Evolutionary conservation across 2,113 vertebrate species (phyloP).

Genomic region (Spilogale gracilis): DNA sequence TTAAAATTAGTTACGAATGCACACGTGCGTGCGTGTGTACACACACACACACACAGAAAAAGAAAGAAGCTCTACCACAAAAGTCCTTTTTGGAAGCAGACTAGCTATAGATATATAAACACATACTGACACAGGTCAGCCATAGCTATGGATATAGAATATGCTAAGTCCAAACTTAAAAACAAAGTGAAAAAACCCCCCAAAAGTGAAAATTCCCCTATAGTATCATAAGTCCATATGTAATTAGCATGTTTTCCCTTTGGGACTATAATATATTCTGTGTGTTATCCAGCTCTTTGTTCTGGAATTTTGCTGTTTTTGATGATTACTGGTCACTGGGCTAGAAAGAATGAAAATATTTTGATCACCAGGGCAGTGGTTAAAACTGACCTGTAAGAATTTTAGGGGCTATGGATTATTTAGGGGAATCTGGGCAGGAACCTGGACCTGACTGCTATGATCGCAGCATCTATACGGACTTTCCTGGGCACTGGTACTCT

Average conservation of each 20-base stretch:
- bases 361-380: neutral
- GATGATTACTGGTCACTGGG: neutral
- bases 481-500: neutral
- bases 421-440: neutral
- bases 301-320: constrained; percentile 46
- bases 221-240: neutral
- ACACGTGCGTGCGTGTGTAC: neutral
- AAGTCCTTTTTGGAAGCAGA: constrained; percentile 39
- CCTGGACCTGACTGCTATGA: neutral
- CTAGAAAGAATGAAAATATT: neutral
- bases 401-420: neutral
- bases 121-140: neutral
- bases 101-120: neutral
- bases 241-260: neutral
- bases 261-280: neutral
- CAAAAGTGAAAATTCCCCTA: neutral
- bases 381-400: neutral
- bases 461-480: neutral
- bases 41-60: too few relatives aligned
- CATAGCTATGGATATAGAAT: neutral
- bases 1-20: constrained; percentile 4
- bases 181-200: neutral
- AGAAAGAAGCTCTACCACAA: neutral
- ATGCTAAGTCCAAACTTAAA: neutral
- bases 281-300: neutral